Evolutionary conservation across 2,113 vertebrate genomes (phyloP).

Genomic region (Glaucidium brasilianum): DNA sequence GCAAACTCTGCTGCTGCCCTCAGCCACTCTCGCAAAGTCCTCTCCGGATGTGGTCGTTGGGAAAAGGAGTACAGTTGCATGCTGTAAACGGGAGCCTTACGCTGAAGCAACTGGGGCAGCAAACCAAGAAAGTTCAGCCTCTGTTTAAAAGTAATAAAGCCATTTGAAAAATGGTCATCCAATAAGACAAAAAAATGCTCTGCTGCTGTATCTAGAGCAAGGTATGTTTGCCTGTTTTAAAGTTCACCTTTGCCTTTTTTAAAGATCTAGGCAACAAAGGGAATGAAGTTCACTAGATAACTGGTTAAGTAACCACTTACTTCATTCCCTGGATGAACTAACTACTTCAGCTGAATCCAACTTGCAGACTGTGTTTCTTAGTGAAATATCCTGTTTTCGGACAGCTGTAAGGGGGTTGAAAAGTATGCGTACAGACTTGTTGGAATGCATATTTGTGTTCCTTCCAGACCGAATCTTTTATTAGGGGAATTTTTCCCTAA

Average conservation of each 20-base stretch:
- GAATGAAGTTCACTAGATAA: neutral
- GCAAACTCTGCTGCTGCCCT: no score
- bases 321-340: neutral
- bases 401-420: neutral
- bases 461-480: neutral
- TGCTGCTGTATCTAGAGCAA: accelerated
- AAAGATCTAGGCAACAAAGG: neutral
- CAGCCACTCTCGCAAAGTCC: neutral
- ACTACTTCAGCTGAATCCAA: neutral
- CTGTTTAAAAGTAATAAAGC: neutral
- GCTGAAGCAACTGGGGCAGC: accelerated
- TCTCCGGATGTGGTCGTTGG: accelerated
- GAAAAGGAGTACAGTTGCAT: accelerated
- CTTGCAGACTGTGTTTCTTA: neutral
- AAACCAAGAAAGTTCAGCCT: neutral
- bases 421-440: neutral
- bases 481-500: neutral
- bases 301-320: neutral
- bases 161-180: neutral
- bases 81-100: neutral
- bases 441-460: neutral
- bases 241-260: neutral
- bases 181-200: neutral
- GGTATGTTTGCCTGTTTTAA: neutral
- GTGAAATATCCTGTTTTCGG: neutral